phyloP scores from a whole-genome alignment of 1,140 invertebrate genomes.

The Sitobion miscanthi region DNA sequence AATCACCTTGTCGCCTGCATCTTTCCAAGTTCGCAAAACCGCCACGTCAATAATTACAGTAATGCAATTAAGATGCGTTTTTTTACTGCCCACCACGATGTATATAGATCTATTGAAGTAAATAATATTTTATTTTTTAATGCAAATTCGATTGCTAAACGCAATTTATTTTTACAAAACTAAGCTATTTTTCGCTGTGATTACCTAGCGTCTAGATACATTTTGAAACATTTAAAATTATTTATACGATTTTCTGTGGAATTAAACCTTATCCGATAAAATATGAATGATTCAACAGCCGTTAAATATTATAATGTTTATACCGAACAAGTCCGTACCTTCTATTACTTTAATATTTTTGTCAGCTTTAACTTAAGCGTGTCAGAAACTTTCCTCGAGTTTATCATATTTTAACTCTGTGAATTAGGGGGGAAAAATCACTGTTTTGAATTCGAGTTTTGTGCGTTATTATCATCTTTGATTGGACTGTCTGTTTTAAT shows the following conservation, averaged over 20 bases:
- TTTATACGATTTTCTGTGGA: slow-evolving; percentile 30
- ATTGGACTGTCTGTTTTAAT: slow-evolving; percentile 43
- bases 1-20: slow-evolving; percentile 53
- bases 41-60: slow-evolving; percentile 3
- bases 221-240: slow-evolving; percentile 19
- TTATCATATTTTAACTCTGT: slow-evolving; percentile 50
- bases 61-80: background rate
- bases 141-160: background rate
- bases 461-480: slow-evolving; percentile 38
- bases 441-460: background rate
- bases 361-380: slow-evolving; percentile 24
- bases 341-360: slow-evolving; percentile 6
- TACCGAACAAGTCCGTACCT: slow-evolving; percentile 10
- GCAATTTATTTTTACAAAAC: background rate
- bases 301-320: slow-evolving; percentile 25
- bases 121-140: background rate
- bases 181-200: background rate
- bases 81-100: background rate
- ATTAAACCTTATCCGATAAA: slow-evolving; percentile 21
- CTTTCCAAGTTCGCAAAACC: slow-evolving; percentile 35
- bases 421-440: slow-evolving; percentile 1
- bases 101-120: background rate
- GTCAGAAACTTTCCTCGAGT: slow-evolving; percentile 36
- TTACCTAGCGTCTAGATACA: background rate
- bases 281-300: slow-evolving; percentile 45